A percentile compares a stretch with the other conserved stretches of the same genome.
Evolutionary conservation across 2,888 invertebrate species (phyloP).

Genomic region (Amphimallon solstitiale): DNA sequence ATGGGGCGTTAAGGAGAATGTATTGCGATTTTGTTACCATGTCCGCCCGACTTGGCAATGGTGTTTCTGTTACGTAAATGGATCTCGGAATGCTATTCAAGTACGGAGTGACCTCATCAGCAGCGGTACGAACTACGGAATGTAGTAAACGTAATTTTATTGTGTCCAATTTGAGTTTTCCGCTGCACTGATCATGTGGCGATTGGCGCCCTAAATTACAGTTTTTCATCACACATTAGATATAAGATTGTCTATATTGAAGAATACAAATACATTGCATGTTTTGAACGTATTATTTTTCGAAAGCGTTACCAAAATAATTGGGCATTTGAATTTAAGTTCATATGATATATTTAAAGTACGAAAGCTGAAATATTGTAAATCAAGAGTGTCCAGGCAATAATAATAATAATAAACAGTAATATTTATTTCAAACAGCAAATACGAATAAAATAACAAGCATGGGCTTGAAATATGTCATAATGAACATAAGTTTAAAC

Average conservation of each 20-base stretch:
- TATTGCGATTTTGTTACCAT: slow-evolving; percentile 44
- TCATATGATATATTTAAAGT: no score
- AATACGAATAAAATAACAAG: no score
- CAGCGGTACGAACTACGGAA: slow-evolving; percentile 31
- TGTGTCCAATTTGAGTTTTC: slow-evolving; percentile 36
- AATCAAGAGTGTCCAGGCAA: no score
- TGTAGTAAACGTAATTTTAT: slow-evolving; percentile 38
- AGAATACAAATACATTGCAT: background rate
- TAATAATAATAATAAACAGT: no score
- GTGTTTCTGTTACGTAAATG: slow-evolving; percentile 47
- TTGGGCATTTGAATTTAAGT: no score
- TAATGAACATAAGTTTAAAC: no score
- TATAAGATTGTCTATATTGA: no score
- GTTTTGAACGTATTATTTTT: no score
- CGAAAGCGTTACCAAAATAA: no score
- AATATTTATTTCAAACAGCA: no score
- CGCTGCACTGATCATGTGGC: slow-evolving; percentile 10
- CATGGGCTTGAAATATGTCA: no score
- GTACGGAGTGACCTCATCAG: slow-evolving; percentile 45
- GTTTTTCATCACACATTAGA: background rate
- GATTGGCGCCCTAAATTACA: slow-evolving; percentile 24
- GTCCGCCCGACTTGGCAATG: slow-evolving; percentile 47
- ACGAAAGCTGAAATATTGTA: no score
- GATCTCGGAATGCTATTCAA: slow-evolving; percentile 44
- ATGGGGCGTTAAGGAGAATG: slow-evolving; percentile 52